Conservation (phyloP, 2,797 vertebrate genomes). For the Syngnathus acus region DNA sequence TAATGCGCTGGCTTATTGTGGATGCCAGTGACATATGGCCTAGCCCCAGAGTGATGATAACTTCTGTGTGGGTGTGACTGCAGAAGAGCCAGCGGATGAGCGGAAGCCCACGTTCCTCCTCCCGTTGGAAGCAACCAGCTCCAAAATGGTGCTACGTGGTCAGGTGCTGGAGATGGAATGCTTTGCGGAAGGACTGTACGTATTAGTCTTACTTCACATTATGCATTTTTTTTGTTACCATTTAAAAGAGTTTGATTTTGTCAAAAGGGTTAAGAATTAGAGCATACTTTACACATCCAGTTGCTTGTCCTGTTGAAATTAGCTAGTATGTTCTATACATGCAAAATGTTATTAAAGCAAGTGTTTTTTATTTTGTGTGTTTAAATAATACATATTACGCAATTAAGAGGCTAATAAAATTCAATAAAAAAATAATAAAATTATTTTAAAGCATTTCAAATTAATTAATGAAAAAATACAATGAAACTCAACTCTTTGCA, state of each 20-base stretch:
- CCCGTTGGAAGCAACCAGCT: slow-evolving; percentile 77
- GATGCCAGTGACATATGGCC: not conserved
- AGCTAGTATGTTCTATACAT: not conserved
- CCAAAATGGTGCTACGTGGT: slow-evolving; percentile 85
- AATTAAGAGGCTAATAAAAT: not conserved
- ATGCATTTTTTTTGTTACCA: not conserved
- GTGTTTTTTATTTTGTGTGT: not conserved
- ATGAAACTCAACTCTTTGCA: not conserved
- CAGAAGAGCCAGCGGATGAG: slow-evolving; percentile 79
- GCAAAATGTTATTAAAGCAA: not conserved
- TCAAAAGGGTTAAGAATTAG: not conserved
- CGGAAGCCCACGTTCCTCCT: slow-evolving; percentile 80
- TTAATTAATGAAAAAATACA: too few relatives aligned
- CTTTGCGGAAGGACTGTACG: slow-evolving; percentile 95
- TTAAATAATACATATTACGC: not conserved
- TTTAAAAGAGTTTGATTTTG: not conserved
- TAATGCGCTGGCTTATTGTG: not conserved
- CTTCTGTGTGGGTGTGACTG: slow-evolving; percentile 32
- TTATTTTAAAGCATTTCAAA: too few relatives aligned
- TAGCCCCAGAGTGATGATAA: not conserved
- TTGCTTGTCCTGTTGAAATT: not conserved
- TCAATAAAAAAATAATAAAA: too few relatives aligned
- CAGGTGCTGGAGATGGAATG: slow-evolving; percentile 88
- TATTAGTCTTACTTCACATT: slow-evolving; percentile 20
- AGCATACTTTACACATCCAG: too few relatives aligned